Evolutionary conservation across 2,113 vertebrate genomes (phyloP).

Genomic region (Corythaixoides concolor): DNA sequence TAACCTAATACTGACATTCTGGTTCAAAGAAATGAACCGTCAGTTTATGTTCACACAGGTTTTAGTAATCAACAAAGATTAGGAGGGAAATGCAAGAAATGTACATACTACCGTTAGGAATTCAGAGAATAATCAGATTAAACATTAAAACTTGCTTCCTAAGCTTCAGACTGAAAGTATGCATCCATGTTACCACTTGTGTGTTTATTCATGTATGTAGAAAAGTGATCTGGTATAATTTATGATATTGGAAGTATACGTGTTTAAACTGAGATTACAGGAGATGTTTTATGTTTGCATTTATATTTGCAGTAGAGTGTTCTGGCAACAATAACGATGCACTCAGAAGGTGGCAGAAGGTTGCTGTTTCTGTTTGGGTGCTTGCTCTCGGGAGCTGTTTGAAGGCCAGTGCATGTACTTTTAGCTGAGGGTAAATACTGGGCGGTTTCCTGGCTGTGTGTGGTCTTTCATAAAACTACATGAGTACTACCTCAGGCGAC

Average conservation of each 20-base stretch:
- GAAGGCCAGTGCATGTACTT: not conserved
- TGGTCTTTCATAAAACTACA: not conserved
- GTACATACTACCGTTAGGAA: not conserved
- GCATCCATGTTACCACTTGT: not conserved
- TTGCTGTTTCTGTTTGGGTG: not conserved
- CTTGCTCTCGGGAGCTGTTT: not conserved
- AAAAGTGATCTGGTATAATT: not conserved
- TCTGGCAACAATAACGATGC: not conserved
- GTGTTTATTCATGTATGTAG: not conserved
- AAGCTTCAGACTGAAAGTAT: not conserved
- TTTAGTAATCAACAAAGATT: not conserved
- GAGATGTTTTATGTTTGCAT: not conserved
- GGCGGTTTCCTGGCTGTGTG: not conserved
- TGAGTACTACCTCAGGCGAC: not conserved
- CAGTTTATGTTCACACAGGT: not conserved
- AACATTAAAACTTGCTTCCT: not conserved
- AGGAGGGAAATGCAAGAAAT: not conserved
- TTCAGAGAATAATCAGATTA: not conserved
- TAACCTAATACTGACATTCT: not conserved
- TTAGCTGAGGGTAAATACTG: not conserved
- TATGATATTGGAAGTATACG: fast-evolving
- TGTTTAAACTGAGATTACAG: not conserved
- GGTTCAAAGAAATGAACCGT: not conserved
- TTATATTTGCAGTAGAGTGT: not conserved
- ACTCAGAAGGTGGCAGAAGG: not conserved